Evolutionary conservation across 2,113 vertebrate genomes (phyloP).

Genomic region (Heliornis fulica): DNA sequence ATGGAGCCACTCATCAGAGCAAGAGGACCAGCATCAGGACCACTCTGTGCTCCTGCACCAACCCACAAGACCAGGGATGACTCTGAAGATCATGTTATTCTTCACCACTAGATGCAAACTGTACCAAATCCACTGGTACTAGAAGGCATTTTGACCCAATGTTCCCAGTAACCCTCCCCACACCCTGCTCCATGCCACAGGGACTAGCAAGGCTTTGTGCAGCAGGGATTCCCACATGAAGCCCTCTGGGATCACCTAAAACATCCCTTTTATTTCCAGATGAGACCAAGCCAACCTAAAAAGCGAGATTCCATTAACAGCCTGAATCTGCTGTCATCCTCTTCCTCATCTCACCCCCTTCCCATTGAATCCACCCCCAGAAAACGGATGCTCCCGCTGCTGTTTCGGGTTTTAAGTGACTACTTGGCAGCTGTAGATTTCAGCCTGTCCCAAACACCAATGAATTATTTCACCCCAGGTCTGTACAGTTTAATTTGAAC

Average conservation of each 20-base stretch:
- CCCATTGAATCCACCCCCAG: rapidly evolving
- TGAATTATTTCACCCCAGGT: neutral
- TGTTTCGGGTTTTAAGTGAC: neutral
- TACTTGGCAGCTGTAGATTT: neutral
- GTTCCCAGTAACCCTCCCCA: neutral
- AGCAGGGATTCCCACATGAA: neutral
- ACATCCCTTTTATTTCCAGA: neutral
- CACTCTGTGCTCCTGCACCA: neutral
- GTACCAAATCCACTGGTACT: rapidly evolving
- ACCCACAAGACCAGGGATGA: neutral
- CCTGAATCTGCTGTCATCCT: rapidly evolving
- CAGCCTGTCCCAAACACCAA: neutral
- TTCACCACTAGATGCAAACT: neutral
- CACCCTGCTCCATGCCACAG: rapidly evolving
- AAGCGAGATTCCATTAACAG: neutral
- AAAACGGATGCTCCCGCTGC: rapidly evolving
- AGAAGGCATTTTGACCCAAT: neutral
- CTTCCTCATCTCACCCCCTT: neutral
- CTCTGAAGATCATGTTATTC: rapidly evolving
- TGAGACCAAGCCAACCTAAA: neutral
- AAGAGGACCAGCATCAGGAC: neutral
- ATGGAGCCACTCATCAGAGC: rapidly evolving
- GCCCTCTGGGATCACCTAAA: neutral
- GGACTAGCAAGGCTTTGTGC: neutral
- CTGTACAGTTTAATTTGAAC: neutral